Evolutionary conservation across 2,888 invertebrate species (phyloP).

Genomic region (Aricia artaxerxes): DNA sequence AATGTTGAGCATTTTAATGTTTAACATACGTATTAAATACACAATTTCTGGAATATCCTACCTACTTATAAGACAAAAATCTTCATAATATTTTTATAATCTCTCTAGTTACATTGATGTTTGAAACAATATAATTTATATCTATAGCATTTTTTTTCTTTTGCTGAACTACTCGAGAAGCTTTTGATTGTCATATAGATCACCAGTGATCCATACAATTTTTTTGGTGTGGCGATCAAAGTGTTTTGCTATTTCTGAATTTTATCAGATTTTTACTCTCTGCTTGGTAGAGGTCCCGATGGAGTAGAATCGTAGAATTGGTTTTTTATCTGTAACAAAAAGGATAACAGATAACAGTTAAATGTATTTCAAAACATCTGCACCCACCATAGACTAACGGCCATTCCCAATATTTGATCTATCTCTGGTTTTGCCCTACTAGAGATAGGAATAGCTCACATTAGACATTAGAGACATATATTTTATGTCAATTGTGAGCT

Average conservation of each 20-base stretch:
- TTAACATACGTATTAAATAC: background rate
- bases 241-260: background rate
- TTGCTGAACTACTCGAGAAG: background rate
- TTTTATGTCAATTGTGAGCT: too few relatives aligned
- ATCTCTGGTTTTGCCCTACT: too few relatives aligned
- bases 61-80: slow-evolving; percentile 15
- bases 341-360: background rate
- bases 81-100: background rate
- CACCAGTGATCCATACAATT: background rate
- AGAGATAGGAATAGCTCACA: too few relatives aligned
- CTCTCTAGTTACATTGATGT: slow-evolving; percentile 1
- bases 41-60: slow-evolving; percentile 3
- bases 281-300: slow-evolving; percentile 37
- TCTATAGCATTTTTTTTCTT: background rate
- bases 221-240: background rate
- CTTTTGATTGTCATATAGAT: background rate
- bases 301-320: slow-evolving; percentile 49
- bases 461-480: too few relatives aligned
- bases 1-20: slow-evolving; percentile 12
- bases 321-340: slow-evolving; percentile 46
- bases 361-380: background rate
- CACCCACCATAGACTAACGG: too few relatives aligned
- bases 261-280: slow-evolving; percentile 30
- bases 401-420: too few relatives aligned
- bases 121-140: background rate